Conservation (phyloP, 2,797 vertebrate genomes). For the Gadopsis marmoratus region DNA sequence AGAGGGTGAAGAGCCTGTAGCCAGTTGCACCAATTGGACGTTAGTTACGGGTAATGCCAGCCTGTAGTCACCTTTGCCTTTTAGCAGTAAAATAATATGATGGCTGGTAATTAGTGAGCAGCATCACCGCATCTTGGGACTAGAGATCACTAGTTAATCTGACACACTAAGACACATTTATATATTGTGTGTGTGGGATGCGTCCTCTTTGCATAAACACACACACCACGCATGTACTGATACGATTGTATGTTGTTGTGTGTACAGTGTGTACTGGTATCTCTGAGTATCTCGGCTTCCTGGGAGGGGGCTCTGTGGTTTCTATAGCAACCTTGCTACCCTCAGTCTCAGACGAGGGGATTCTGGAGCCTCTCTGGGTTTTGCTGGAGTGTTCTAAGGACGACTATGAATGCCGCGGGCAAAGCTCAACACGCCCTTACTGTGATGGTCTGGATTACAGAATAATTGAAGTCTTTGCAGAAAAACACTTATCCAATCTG, state of each 20-base stretch:
- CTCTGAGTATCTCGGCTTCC: constrained; percentile 65
- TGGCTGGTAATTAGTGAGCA: constrained; percentile 51
- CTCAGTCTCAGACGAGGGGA: constrained; percentile 44
- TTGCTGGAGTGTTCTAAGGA: constrained; percentile 40
- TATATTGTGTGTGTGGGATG: neutral
- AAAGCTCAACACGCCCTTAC: constrained; percentile 46
- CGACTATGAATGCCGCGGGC: constrained; percentile 40
- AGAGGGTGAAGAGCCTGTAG: constrained; percentile 17
- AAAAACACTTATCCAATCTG: constrained; percentile 13
- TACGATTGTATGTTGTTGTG: neutral
- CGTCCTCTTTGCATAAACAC: neutral
- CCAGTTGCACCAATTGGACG: constrained; percentile 33
- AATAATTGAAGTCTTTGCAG: constrained; percentile 43
- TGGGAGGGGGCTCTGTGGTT: constrained; percentile 68
- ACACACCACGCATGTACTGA: neutral
- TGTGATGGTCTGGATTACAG: constrained; percentile 47
- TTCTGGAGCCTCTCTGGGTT: constrained; percentile 51
- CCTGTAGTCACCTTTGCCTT: constrained; percentile 14
- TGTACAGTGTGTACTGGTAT: constrained; percentile 32
- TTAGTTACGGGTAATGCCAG: constrained; percentile 15
- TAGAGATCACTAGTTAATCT: constrained; percentile 43
- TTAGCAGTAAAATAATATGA: neutral
- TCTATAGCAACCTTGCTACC: constrained; percentile 73
- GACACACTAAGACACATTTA: neutral
- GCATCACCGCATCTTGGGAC: constrained; percentile 41